Evolutionary conservation across 1,140 invertebrate species (phyloP).

Genomic region (Drosophila ogumai): DNA sequence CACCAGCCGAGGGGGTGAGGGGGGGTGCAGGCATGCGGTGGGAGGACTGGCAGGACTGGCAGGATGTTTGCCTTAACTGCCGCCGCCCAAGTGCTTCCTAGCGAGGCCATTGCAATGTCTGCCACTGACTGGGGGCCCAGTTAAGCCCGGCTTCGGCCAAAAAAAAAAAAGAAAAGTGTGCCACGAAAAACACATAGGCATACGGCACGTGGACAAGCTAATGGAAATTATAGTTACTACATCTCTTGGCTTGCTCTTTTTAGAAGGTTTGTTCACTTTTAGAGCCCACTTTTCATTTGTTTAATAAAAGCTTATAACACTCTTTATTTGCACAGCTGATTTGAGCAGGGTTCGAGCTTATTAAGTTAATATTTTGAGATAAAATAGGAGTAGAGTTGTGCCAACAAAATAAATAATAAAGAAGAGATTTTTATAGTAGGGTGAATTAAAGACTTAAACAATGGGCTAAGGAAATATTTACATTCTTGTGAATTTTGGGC

Average conservation of each 20-base stretch:
- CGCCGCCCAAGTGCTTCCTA: conserved; percentile 58
- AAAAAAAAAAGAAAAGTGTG: conserved; percentile 27
- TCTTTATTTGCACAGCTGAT: conserved; percentile 2
- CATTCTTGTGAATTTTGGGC: not conserved
- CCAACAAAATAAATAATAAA: not conserved
- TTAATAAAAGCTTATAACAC: conserved; percentile 1
- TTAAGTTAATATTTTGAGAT: not conserved
- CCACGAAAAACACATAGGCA: conserved; percentile 13
- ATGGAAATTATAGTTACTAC: conserved; percentile 65
- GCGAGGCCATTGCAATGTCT: conserved; percentile 48
- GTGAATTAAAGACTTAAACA: not conserved
- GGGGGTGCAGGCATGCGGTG: conserved; percentile 11
- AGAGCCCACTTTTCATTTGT: conserved; percentile 3
- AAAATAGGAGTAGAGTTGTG: not conserved
- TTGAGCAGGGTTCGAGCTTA: not conserved
- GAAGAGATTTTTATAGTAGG: no score
- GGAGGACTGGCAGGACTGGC: conserved; percentile 23
- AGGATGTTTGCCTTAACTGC: conserved; percentile 75
- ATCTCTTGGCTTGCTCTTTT: not conserved
- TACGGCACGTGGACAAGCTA: conserved; percentile 55
- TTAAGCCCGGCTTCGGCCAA: conserved; percentile 24
- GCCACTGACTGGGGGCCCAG: conserved; percentile 35
- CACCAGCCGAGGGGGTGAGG: conserved; percentile 48
- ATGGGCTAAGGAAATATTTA: not conserved
- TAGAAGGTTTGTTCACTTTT: conserved; percentile 1